Conservation (phyloP, 2,113 vertebrate genomes). For the Silurus asotus region DNA sequence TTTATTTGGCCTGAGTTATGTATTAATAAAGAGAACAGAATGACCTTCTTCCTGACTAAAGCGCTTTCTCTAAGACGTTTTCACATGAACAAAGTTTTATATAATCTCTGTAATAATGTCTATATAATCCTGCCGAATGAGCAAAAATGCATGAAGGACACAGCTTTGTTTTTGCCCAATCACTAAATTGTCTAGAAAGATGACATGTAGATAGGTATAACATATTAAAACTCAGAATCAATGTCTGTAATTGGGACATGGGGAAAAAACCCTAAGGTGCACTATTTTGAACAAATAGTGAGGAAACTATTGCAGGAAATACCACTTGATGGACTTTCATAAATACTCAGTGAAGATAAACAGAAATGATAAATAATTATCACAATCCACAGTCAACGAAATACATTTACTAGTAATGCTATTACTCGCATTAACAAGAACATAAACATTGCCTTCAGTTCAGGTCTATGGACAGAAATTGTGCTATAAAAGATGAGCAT, state of each 20-base stretch:
- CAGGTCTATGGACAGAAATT: neutral
- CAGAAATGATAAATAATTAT: constrained; percentile 47
- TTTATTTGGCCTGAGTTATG: constrained; percentile 4
- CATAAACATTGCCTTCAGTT: neutral
- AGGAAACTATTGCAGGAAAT: constrained; percentile 37
- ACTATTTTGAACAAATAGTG: neutral
- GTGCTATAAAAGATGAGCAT: neutral
- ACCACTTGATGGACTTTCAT: constrained; percentile 52
- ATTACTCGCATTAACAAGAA: neutral
- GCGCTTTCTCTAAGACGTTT: constrained; percentile 12
- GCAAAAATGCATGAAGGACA: neutral
- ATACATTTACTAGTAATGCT: constrained; percentile 17
- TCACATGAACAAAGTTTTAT: constrained; percentile 9
- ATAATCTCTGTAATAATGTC: no score
- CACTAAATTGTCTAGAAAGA: neutral
- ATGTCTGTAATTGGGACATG: neutral
- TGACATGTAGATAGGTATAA: neutral
- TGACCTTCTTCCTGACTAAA: constrained; percentile 2
- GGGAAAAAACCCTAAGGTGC: neutral
- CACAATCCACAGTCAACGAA: constrained; percentile 64
- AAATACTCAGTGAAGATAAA: constrained; percentile 70
- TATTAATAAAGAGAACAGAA: constrained; percentile 5
- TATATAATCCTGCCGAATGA: neutral
- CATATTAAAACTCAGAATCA: neutral
- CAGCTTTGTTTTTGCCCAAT: neutral